These are phyloP conservation scores for Vireo griseus DNA, from an alignment of 2,797 vertebrate species.

Conservation along the genomic window DNA sequence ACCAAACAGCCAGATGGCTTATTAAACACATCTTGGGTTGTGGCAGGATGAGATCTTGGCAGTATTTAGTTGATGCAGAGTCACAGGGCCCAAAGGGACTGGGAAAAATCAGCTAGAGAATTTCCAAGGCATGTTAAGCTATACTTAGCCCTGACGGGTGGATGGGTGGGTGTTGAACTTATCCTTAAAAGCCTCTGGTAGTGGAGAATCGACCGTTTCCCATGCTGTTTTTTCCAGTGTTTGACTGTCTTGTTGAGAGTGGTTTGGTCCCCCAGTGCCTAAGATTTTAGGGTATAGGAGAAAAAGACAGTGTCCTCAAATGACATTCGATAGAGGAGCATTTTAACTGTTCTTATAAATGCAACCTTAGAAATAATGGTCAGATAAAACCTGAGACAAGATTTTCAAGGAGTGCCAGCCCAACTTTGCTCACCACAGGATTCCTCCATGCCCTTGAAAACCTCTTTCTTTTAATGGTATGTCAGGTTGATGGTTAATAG, in stretches of 20 bases:
- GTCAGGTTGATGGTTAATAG: conserved; percentile 7
- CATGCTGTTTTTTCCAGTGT: not conserved
- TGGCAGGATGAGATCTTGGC: not conserved
- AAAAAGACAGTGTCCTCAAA: not conserved
- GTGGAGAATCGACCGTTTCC: not conserved
- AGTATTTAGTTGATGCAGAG: not conserved
- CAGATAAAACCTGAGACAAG: not conserved
- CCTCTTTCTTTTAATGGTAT: not conserved
- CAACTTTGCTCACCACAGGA: not conserved
- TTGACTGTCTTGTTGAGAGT: not conserved
- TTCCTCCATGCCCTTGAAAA: conserved; percentile 6
- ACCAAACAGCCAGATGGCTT: not conserved
- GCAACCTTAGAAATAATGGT: not conserved
- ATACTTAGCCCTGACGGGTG: accelerated
- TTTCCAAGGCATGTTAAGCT: not conserved
- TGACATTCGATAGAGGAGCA: not conserved
- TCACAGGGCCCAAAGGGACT: not conserved
- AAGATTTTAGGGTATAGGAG: not conserved
- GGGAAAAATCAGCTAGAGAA: not conserved
- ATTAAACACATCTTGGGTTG: not conserved
- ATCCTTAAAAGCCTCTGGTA: not conserved
- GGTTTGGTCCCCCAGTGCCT: not conserved
- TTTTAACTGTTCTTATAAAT: not conserved
- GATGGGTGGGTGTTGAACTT: not conserved
- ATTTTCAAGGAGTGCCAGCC: not conserved